A percentile compares a stretch with the other conserved stretches of the same genome.
These are phyloP conservation scores for Podarcis lilfordi DNA, from an alignment of 2,797 vertebrate genomes.

Conservation along the genomic window DNA sequence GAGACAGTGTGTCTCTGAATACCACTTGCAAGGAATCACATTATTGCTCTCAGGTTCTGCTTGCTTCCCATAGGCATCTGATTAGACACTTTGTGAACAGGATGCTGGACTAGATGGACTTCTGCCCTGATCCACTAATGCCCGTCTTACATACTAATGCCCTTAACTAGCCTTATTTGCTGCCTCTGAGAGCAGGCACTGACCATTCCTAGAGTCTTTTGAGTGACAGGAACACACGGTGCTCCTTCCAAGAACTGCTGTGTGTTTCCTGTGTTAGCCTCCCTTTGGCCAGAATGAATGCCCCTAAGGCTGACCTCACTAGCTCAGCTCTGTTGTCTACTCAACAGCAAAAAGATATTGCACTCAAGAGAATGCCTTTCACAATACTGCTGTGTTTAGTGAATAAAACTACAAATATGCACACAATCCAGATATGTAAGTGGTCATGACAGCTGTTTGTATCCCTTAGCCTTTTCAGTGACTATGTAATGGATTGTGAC, in stretches of 20 bases:
- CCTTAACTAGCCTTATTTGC: neutral
- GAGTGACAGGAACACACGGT: neutral
- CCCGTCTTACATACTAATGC: too few species aligned
- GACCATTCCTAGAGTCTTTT: neutral
- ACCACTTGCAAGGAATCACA: too few species aligned
- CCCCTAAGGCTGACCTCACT: neutral
- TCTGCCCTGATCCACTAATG: too few species aligned
- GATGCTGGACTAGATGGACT: too few species aligned
- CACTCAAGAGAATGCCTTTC: constrained; percentile 12
- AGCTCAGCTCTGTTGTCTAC: neutral
- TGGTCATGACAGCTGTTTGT: constrained; percentile 7
- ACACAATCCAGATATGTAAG: neutral
- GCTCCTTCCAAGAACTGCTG: neutral
- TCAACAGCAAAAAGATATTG: constrained; percentile 34
- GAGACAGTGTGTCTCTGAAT: too few species aligned
- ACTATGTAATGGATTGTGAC: neutral
- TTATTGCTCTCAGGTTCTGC: too few species aligned
- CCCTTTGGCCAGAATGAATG: constrained; percentile 4
- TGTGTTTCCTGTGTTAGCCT: constrained; percentile 2
- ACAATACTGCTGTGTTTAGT: neutral
- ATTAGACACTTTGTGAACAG: neutral
- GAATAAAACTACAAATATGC: neutral
- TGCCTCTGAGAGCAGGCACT: neutral
- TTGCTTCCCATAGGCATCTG: too few species aligned
- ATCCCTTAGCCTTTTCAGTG: neutral